phyloP scores from a whole-genome alignment of 1,140 invertebrate species.

The Brachionus sp. region DNA sequence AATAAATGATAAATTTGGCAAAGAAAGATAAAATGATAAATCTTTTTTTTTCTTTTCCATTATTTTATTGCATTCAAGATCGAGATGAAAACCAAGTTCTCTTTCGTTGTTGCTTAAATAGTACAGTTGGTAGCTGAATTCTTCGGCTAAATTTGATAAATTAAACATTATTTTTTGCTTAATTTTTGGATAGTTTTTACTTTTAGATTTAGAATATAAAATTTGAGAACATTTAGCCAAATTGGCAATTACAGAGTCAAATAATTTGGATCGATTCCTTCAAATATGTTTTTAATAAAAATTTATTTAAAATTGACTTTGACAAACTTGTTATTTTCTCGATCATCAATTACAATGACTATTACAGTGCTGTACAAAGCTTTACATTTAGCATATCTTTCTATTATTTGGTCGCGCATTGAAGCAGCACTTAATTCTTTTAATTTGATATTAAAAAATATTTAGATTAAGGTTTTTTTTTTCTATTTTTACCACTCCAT shows the following conservation, averaged over 20 bases:
- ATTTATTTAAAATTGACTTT: neutral
- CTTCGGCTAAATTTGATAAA: neutral
- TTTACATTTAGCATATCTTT: neutral
- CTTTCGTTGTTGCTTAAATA: conserved; percentile 24
- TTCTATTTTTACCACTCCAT: neutral
- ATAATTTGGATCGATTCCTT: conserved; percentile 30
- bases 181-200: neutral
- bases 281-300: neutral
- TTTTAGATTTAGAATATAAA: conserved; percentile 6
- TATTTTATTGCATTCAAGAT: neutral
- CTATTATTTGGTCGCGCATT: conserved; percentile 30
- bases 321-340: conserved; percentile 36
- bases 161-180: neutral
- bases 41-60: conserved; percentile 36
- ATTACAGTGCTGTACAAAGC: neutral
- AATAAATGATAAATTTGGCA: conserved; percentile 23
- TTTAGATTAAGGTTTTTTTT: neutral
- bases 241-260: conserved; percentile 34
- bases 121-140: conserved; percentile 9
- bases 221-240: conserved; percentile 6
- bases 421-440: conserved; percentile 4
- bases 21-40: neutral
- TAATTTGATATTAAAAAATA: neutral
- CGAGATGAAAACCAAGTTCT: neutral
- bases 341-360: conserved; percentile 13